phyloP scores from a whole-genome alignment of 2,113 vertebrate genomes.

The Cyanoramphus novaezelandiae region DNA sequence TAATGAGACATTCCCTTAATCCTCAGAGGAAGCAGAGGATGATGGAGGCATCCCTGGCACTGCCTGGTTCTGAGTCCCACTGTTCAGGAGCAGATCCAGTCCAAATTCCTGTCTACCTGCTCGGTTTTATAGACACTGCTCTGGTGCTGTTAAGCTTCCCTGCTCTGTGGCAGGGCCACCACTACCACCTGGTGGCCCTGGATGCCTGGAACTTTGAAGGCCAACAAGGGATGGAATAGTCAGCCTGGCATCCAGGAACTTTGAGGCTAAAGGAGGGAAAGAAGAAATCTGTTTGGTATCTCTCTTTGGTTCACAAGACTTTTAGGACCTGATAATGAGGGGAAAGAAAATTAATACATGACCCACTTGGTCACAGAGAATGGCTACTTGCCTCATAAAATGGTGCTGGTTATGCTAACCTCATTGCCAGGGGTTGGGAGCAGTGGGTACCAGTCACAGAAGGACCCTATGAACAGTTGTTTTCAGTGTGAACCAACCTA shows the following conservation, averaged over 20 bases:
- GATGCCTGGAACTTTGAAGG: background rate
- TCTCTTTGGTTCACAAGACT: background rate
- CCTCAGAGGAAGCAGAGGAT: background rate
- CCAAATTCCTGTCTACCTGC: background rate
- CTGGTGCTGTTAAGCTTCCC: accelerated
- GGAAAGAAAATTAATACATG: accelerated
- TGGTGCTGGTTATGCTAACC: background rate
- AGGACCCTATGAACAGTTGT: background rate
- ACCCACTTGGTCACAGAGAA: accelerated
- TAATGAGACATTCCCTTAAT: background rate
- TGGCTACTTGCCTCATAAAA: background rate
- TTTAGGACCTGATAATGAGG: background rate
- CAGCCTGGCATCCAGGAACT: background rate
- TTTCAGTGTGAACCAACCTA: background rate
- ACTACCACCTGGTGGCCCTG: background rate
- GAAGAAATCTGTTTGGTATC: background rate
- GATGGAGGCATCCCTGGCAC: background rate
- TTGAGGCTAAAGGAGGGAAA: background rate
- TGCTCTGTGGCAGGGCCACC: background rate
- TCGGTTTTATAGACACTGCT: background rate
- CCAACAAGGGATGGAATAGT: background rate
- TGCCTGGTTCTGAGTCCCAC: accelerated
- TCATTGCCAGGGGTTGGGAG: background rate
- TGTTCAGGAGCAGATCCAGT: background rate
- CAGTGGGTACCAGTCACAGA: background rate